Evolutionary conservation across 2,797 vertebrate genomes (phyloP), one percentile per base, ranked within the genome.

Genomic region (Phataginus tricuspis): DNA sequence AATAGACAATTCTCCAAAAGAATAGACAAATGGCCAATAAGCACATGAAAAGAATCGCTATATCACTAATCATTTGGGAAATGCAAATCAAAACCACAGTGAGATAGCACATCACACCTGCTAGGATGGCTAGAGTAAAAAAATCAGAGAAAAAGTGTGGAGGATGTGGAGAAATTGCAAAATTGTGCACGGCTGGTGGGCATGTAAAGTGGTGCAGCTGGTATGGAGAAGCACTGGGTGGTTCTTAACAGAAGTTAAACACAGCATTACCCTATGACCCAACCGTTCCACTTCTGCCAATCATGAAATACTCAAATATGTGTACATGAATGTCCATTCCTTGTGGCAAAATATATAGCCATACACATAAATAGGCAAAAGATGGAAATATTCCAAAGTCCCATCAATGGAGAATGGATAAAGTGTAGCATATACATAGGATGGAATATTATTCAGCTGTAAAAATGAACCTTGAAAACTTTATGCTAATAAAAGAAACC

Each of bases 401-500:
- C n/a, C n/a, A 34, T 18, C n/a, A 11, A n/a, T 18, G n/a, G 64
- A 66, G 27, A 34, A 37, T 23, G 19, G 34, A 37, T 34, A 2
- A 34, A 34, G 19, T 18, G n/a, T 1, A 0, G 64, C 34, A 2
- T 15, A 63, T 0, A 15, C 61, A 31, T 4, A 19, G 64, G 1
- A 34, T 69, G 66, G 42, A 45, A 45, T 45, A 45, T 45, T 9
- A 45, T 45, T 10, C 42, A 45, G 42, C 42, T 45, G 8, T 45
- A 8, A 45, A 45, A 45, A 45, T 45, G 42, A 45, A 45, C 42
- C 42, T 45, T 45, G 42, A 45, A 45, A 45, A 45, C 42, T 8
- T 42, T 10, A 45, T 45, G 42, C 42, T 45, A 45, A 45, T 45
- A 45, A 45, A 45, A 45, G 42, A 45, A 45, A 45, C 42, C 8